Percentiles rank a stretch among this genome's conserved stretches.
Conservation (phyloP, 1,140 invertebrate species). For the Panagrolaimus sp. region DNA sequence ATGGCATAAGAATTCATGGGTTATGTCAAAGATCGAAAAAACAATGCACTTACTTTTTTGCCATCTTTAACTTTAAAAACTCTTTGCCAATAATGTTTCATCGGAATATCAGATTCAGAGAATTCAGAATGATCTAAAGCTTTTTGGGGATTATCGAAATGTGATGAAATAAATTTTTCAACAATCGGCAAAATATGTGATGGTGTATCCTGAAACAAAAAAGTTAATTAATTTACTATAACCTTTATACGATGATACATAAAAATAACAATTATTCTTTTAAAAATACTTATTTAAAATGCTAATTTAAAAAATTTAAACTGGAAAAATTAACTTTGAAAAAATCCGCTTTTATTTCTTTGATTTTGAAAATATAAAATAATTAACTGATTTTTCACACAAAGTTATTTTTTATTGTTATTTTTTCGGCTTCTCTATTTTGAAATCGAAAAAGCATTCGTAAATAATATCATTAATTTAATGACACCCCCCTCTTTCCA, state of each 20-base stretch:
- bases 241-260: not conserved
- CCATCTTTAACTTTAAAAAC: conserved; percentile 21
- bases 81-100: conserved; percentile 24
- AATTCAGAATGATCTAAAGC: conserved; percentile 4
- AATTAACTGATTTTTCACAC: too few relatives aligned
- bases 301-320: not conserved
- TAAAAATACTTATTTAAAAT: not conserved
- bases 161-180: not conserved
- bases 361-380: too few relatives aligned
- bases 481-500: too few relatives aligned
- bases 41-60: conserved; percentile 21
- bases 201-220: not conserved
- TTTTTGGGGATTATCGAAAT: conserved; percentile 11
- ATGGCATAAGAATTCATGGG: not conserved
- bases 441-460: too few relatives aligned
- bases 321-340: not conserved
- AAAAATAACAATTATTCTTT: not conserved
- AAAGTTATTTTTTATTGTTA: too few relatives aligned
- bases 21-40: not conserved
- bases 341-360: too few relatives aligned
- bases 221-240: not conserved
- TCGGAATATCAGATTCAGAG: conserved; percentile 13
- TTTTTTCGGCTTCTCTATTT: too few relatives aligned
- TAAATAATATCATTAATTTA: too few relatives aligned
- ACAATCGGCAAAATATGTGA: not conserved